Conservation (phyloP, 2,113 vertebrate species). For the Pluvianellus socialis region DNA sequence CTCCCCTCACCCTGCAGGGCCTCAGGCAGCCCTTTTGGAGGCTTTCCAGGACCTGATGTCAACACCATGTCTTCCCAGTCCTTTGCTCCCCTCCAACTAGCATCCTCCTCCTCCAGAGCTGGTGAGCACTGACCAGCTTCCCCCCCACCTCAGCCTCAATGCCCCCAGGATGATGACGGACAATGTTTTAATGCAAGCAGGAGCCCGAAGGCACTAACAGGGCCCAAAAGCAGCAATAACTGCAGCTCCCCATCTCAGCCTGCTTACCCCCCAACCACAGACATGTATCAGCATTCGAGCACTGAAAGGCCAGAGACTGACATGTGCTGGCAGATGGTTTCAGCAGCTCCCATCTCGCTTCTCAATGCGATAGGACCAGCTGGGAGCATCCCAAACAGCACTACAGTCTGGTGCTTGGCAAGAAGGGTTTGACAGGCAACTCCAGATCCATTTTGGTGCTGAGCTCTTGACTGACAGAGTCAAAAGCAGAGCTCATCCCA, state of each 20-base stretch:
- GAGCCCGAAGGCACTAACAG: neutral
- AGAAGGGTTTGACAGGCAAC: neutral
- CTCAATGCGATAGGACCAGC: rapidly evolving
- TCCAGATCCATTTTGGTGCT: neutral
- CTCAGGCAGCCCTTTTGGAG: neutral
- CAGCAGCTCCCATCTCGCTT: neutral
- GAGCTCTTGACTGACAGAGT: neutral
- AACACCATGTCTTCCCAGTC: neutral
- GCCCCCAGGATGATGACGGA: rapidly evolving
- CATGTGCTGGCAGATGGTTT: neutral
- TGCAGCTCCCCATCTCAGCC: neutral
- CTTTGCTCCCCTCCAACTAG: neutral
- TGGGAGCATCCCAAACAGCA: neutral
- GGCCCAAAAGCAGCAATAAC: neutral
- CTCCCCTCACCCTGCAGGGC: neutral
- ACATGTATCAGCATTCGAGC: neutral
- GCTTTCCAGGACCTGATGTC: neutral
- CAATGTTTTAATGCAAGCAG: rapidly evolving
- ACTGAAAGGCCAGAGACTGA: neutral
- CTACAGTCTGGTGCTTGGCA: neutral
- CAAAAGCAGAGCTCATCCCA: neutral
- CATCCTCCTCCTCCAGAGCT: neutral
- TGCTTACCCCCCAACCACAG: rapidly evolving
- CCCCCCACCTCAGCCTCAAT: neutral
- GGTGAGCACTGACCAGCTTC: neutral